phyloP scores from a whole-genome alignment of 2,113 vertebrate genomes.

The Carassius carassius region DNA sequence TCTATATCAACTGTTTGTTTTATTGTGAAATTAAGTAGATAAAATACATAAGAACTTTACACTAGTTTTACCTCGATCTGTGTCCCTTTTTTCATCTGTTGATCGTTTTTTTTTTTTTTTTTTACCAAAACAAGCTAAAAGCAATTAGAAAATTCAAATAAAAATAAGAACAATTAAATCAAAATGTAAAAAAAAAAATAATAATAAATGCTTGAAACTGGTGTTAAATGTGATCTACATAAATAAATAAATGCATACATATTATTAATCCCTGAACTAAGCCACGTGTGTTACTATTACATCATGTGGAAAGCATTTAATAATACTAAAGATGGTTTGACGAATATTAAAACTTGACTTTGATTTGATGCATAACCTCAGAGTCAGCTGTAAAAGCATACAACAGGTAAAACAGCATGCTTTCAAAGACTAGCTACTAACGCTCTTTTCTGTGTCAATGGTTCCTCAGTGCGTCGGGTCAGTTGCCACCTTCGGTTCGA shows the following conservation, averaged over 20 bases:
- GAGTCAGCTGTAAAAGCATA: no score
- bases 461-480: conserved; percentile 61
- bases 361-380: not conserved
- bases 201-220: not conserved
- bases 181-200: not conserved
- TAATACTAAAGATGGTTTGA: no score
- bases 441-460: not conserved
- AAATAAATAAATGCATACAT: not conserved
- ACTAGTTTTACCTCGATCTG: conserved; percentile 67
- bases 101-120: conserved; percentile 47
- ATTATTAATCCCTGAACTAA: not conserved
- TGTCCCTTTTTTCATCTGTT: conserved; percentile 76
- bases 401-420: not conserved
- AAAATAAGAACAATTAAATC: not conserved
- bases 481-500: conserved; percentile 67
- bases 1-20: no score
- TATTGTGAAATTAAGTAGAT: no score
- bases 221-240: not conserved
- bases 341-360: no score
- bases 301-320: not conserved
- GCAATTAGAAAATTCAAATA: conserved; percentile 23
- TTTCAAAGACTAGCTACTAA: not conserved
- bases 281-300: not conserved
- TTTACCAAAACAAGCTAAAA: conserved; percentile 52
- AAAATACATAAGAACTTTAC: no score